A percentile compares a stretch with the other conserved stretches of the same genome.
Evolutionary conservation across 2,113 vertebrate genomes (phyloP).

Genomic region (Otis tarda): DNA sequence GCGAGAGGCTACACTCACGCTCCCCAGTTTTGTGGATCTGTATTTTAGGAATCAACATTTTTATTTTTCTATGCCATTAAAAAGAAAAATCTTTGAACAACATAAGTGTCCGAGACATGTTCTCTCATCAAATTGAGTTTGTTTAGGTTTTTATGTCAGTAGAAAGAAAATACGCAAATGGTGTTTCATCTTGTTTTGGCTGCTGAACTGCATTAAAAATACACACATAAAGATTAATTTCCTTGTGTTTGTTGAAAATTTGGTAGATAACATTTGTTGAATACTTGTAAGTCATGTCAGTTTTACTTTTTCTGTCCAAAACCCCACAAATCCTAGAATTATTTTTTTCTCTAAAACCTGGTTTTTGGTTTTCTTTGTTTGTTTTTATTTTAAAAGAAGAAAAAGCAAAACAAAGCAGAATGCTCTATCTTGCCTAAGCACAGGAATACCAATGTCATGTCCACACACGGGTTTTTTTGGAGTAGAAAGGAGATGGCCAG

Average conservation of each 20-base stretch:
- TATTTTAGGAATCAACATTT: neutral
- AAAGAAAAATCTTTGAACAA: neutral
- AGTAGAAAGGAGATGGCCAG: neutral
- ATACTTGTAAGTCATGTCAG: neutral
- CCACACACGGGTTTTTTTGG: neutral
- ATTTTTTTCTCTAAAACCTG: neutral
- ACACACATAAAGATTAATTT: neutral
- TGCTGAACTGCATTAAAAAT: neutral
- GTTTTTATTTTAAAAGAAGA: neutral
- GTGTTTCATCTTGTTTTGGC: neutral
- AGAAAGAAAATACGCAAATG: slow-evolving; percentile 24
- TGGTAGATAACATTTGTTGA: neutral
- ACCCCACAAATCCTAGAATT: accelerated
- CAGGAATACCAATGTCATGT: neutral
- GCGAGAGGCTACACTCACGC: accelerated
- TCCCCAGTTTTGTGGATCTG: neutral
- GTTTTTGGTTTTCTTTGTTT: neutral
- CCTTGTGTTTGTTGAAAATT: neutral
- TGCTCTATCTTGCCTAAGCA: neutral
- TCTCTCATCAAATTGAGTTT: neutral
- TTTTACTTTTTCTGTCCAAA: neutral
- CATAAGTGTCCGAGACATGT: neutral
- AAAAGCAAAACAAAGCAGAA: neutral
- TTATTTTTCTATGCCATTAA: neutral
- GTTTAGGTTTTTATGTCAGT: neutral